Evolutionary conservation across 2,113 vertebrate genomes (phyloP).

Genomic region (Scartelaos histophorus): DNA sequence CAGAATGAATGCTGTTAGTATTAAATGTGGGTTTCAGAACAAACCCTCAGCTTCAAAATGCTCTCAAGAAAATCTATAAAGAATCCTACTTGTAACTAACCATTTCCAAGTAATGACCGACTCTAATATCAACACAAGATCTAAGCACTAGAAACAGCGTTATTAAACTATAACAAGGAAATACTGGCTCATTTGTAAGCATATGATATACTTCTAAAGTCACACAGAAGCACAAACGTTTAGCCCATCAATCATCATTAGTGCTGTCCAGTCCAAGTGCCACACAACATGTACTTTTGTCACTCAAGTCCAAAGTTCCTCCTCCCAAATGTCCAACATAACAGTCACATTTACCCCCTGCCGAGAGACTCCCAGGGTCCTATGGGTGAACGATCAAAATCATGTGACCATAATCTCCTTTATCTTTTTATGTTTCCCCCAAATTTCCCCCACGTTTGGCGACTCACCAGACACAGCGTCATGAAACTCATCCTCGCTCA

Average conservation of each 20-base stretch:
- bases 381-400: slow-evolving; percentile 39
- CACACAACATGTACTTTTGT: slow-evolving; percentile 19
- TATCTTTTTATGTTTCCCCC: not conserved
- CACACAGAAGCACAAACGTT: not conserved
- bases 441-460: not conserved
- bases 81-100: too few species aligned
- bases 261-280: slow-evolving; percentile 2
- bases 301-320: slow-evolving; percentile 1
- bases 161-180: not conserved
- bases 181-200: not conserved
- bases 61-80: not conserved
- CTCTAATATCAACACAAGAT: too few species aligned
- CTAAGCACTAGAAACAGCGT: not conserved
- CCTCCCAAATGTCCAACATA: slow-evolving; percentile 32
- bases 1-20: too few species aligned
- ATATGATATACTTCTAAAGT: not conserved
- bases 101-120: too few species aligned
- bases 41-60: not conserved
- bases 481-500: slow-evolving; percentile 95
- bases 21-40: too few species aligned
- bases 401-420: slow-evolving; percentile 25
- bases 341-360: slow-evolving; percentile 36
- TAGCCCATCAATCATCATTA: not conserved
- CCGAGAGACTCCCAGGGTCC: slow-evolving; percentile 53
- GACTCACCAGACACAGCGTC: slow-evolving; percentile 92